A percentile compares a stretch with the other conserved stretches of the same genome.
phyloP scores from a whole-genome alignment of 2,113 vertebrate species.

The Falco punctatus region DNA sequence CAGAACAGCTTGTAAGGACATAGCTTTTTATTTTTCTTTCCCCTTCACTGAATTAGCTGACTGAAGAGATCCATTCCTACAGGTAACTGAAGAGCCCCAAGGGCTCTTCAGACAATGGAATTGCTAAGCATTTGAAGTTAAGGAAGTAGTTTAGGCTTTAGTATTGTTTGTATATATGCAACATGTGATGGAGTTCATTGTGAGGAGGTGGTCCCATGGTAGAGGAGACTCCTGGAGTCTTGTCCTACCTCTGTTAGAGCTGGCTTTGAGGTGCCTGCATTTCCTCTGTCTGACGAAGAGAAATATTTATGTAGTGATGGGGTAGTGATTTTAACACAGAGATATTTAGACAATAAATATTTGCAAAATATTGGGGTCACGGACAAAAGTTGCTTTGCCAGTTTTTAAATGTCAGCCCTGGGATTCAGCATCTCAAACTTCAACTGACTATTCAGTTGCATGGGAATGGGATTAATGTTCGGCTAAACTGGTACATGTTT shows the following conservation, averaged over 20 bases:
- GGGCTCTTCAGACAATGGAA: not conserved
- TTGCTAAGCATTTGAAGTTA: not conserved
- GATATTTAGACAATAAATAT: not conserved
- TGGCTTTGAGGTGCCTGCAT: not conserved
- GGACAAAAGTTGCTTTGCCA: not conserved
- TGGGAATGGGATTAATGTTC: not conserved
- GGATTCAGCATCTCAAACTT: not conserved
- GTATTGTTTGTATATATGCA: not conserved
- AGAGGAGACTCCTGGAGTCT: not conserved
- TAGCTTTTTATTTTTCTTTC: not conserved
- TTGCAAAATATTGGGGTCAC: not conserved
- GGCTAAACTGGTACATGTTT: not conserved
- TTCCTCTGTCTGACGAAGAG: not conserved
- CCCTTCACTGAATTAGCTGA: not conserved
- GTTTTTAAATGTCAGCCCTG: not conserved
- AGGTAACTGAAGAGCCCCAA: not conserved
- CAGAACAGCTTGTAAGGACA: not conserved
- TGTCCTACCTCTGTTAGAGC: not conserved
- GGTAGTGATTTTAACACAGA: not conserved
- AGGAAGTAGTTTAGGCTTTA: not conserved
- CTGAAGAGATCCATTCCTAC: not conserved
- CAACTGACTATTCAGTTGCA: not conserved
- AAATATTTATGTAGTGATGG: not conserved
- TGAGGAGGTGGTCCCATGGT: not conserved
- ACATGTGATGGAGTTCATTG: not conserved